These are phyloP conservation scores for Zaprionus camerounensis DNA, from an alignment of 1,140 invertebrate species.

Conservation along the genomic window DNA sequence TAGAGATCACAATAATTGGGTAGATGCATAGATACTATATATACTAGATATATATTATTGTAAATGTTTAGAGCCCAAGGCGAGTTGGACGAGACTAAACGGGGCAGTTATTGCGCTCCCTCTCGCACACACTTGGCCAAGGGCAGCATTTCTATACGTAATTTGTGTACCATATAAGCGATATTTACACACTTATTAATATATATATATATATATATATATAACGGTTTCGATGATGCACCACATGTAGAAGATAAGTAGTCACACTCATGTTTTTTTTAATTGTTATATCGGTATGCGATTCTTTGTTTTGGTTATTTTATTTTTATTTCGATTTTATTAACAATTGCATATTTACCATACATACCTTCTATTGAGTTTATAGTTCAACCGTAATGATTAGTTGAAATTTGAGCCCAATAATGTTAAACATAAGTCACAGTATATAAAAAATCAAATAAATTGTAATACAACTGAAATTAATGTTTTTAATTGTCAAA, in stretches of 20 bases:
- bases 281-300: constrained; percentile 32
- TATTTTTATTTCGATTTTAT: constrained; percentile 14
- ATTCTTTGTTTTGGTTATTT: constrained; percentile 41
- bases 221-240: constrained; percentile 44
- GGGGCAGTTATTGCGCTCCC: constrained; percentile 42
- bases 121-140: constrained; percentile 9
- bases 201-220: constrained; percentile 16
- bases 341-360: constrained; percentile 9
- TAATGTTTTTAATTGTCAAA: not conserved
- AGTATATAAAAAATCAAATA: constrained; percentile 46
- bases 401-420: constrained; percentile 43
- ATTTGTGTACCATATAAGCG: constrained; percentile 36
- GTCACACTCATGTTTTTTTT: constrained; percentile 32
- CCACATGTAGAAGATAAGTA: constrained; percentile 40
- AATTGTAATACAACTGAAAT: constrained; percentile 36
- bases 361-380: constrained; percentile 19
- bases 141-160: constrained; percentile 42
- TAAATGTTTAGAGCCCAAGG: constrained; percentile 29
- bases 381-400: constrained; percentile 25
- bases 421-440: constrained; percentile 44
- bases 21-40: constrained; percentile 9
- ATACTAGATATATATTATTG: constrained; percentile 19
- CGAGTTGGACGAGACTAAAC: constrained; percentile 9
- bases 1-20: constrained; percentile 35
- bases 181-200: constrained; percentile 25